Base-by-base conservation (phyloP, 23 tunicate genomes). In the Ciona savignyi region DNA sequence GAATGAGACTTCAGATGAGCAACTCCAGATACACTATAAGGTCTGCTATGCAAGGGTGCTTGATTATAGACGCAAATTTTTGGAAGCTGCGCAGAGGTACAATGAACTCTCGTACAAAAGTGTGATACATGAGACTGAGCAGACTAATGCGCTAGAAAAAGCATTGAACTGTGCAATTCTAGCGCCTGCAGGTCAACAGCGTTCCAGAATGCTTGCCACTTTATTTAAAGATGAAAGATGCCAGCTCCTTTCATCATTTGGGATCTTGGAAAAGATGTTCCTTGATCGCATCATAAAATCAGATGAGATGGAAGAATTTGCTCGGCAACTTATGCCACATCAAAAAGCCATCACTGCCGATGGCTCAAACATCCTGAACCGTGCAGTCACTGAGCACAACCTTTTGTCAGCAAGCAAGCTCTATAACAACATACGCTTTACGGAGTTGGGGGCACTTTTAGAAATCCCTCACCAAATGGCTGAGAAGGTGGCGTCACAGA, bases 11-110 rank as follows among this genome's bases (percentile, higher is more conserved):
- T 76, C 74, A 23, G 63, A 84, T 66, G 80, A 73, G 25, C 31
- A 81, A 65, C 75, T 91, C 2, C 87, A 84, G 71, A 91, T 84
- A 27, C 87, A 85, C 42, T 84, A 80, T 72, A 91, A 91, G 67
- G 97, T 85, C 51, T 91, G 98, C 77, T 81, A 86, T 70, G 98
- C 98, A 2, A 62, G 88, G 66, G 88, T 81, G 27, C 73, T 93
- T 15, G 98, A 93, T 70, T 93, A 93, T 70, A 76, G 88, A 0
- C 80, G 88, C 29, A 93, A 93, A 61, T 93, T 93, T 75, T 32
- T 93, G 4, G 98, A 93, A 78, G 98, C 98, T 35, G 88, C 98
- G 31, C 98, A 93, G 48, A 67, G 85, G 49, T 93, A 93, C 85
- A 86, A 81, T 74, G 93, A 93, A 86, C 65, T 93, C 23, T 93